Percentiles rank a stretch among this genome's conserved stretches.
These are phyloP conservation scores for Sweltsa coloradensis DNA, from an alignment of 1,140 invertebrate genomes.

Conservation along the genomic window DNA sequence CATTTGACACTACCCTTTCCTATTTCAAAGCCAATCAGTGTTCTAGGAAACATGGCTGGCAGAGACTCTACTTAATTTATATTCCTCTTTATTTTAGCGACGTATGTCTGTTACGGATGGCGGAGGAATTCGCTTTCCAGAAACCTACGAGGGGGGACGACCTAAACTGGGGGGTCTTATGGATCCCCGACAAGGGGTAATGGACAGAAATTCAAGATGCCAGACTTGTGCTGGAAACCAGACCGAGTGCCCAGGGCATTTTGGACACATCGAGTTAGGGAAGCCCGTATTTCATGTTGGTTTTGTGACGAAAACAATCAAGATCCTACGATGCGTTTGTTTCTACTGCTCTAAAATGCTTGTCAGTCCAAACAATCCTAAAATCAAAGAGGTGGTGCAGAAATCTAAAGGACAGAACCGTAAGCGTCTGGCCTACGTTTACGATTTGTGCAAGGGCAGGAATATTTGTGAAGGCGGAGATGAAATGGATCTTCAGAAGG, in stretches of 20 bases:
- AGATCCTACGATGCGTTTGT: slow-evolving; percentile 92
- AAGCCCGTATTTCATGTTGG: slow-evolving; percentile 99
- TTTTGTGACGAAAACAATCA: slow-evolving; percentile 95
- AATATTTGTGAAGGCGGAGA: slow-evolving; percentile 98
- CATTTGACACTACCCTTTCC: neutral
- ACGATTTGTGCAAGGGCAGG: slow-evolving; percentile 97
- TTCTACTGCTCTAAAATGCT: slow-evolving; percentile 96
- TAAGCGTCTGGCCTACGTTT: slow-evolving; percentile 88
- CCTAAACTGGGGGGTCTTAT: slow-evolving; percentile 96
- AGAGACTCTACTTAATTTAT: neutral
- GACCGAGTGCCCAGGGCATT: slow-evolving; percentile 98
- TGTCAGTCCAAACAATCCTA: slow-evolving; percentile 88
- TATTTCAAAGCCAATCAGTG: neutral
- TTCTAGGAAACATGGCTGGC: neutral
- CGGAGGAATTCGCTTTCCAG: slow-evolving; percentile 90
- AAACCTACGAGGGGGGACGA: slow-evolving; percentile 95
- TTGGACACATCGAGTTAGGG: slow-evolving; percentile 97
- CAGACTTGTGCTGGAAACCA: slow-evolving; percentile 95
- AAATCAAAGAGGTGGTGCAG: slow-evolving; percentile 93
- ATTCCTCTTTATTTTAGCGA: slow-evolving; percentile 47
- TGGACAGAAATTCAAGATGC: slow-evolving; percentile 86
- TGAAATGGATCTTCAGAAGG: slow-evolving; percentile 85
- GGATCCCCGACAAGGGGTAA: slow-evolving; percentile 97
- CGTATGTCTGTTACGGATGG: slow-evolving; percentile 94
- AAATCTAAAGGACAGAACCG: slow-evolving; percentile 96